Conservation (phyloP, 2,797 vertebrate species). For the Cuniculus paca region DNA sequence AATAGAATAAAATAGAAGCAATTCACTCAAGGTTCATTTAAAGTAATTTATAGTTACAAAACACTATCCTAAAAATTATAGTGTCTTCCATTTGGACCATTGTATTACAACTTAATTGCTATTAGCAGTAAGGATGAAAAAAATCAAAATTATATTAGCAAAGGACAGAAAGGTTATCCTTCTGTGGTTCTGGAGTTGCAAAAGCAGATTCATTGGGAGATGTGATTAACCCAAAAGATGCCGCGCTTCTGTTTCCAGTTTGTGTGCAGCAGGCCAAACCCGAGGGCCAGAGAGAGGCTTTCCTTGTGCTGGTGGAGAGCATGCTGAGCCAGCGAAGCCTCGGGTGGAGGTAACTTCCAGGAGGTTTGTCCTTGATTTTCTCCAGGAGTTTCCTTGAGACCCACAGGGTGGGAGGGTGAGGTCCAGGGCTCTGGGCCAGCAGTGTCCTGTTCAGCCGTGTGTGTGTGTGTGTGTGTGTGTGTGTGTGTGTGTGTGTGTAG, state of each 20-base stretch:
- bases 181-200: not conserved
- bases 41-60: slow-evolving; percentile 59
- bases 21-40: slow-evolving; percentile 58
- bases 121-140: slow-evolving; percentile 21
- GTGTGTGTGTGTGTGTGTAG: too few relatives aligned
- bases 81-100: slow-evolving; percentile 34
- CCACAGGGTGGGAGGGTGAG: not conserved
- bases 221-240: not conserved
- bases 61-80: slow-evolving; percentile 9
- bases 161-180: not conserved
- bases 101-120: slow-evolving; percentile 57
- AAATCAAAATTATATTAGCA: not conserved
- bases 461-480: not conserved
- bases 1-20: slow-evolving; percentile 53
- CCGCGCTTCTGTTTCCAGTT: not conserved
- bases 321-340: not conserved
- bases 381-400: not conserved
- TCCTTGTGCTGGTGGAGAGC: not conserved
- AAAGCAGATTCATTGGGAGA: not conserved
- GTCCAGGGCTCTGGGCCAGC: not conserved
- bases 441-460: not conserved
- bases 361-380: not conserved
- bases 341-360: not conserved
- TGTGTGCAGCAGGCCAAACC: not conserved
- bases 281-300: not conserved